Base-by-base conservation (phyloP, 1,140 invertebrate species). In the Brachionus paranguensis region DNA sequence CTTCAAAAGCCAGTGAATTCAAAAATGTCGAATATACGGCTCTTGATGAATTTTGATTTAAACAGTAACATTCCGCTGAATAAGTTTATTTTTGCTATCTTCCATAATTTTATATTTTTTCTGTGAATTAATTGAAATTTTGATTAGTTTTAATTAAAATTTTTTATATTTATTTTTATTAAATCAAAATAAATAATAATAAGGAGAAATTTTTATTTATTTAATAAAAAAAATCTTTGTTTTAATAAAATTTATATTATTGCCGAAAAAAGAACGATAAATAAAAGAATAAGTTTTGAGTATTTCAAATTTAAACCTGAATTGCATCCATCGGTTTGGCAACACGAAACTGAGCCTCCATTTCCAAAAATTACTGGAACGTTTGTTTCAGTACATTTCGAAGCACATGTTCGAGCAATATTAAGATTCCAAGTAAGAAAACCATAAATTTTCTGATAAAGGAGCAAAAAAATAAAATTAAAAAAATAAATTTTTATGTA, bases 11-110 rank as follows among this genome's bases (percentile, higher is more conserved):
- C 3, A 17, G 41, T 11, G 17, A 72, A 17, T 72, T 72, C 17
- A 72, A 72, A 43, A 72, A 43, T 43, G 68, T 72, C n/a, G 33
- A 72, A 20, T 72, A 72, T 43, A 72, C 68, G n/a, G 33, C 68
- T 72, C 41, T 72, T 43, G 37, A 47, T 17, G 33, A 72, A 17
- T 33, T 72, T 17, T 72, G 33, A 72, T 37, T 10, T 72, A 41
- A 17, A 41, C 27, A 68, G 33, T 72, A 14, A 41, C 68, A 72
- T 72, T 72, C 68, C 68, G 68, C 37, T 1, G 20, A 8, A 72
- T 43, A 14, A 20, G 6, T 43, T 72, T 12, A 17, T 43, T 43
- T 41, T 68, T 68, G 41, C 12, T 68, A 14, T 33, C 33, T 68
- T 33, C 33, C 65, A 33, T 37, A n/a, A 68, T 68, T 37, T 64